These are phyloP conservation scores for Halcyon chelicuti DNA, from an alignment of 2,797 vertebrate species.

Conservation along the genomic window DNA sequence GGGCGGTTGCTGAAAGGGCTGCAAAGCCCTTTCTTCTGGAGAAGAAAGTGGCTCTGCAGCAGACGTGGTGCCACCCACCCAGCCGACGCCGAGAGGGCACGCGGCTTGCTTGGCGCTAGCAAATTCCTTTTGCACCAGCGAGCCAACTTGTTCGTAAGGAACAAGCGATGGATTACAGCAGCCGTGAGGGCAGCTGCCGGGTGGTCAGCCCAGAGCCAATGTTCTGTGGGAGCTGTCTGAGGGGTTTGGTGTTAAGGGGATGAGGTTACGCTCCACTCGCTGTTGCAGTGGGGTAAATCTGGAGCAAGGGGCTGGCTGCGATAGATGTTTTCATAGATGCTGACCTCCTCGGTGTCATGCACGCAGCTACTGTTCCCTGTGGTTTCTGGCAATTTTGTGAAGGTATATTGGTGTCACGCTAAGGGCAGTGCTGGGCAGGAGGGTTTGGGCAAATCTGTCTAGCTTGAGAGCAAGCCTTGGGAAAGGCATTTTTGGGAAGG, in stretches of 20 bases:
- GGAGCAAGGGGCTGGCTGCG: not conserved
- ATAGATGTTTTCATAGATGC: not conserved
- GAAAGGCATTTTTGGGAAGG: not conserved
- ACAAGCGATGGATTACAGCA: not conserved
- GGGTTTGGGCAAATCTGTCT: not conserved
- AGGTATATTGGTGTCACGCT: not conserved
- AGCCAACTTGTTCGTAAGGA: not conserved
- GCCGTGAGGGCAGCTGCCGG: not conserved
- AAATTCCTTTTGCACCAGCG: not conserved
- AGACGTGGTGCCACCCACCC: not conserved
- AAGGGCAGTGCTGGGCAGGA: not conserved
- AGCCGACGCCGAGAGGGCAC: rapidly evolving
- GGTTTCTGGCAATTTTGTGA: not conserved
- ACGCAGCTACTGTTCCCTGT: not conserved
- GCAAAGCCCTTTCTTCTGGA: not conserved
- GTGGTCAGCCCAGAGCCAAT: not conserved
- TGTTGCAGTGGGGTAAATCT: not conserved
- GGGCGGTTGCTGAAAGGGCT: not conserved
- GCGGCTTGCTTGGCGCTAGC: rapidly evolving
- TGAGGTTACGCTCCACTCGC: not conserved
- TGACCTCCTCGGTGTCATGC: not conserved
- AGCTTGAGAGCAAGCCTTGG: not conserved
- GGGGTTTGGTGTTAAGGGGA: not conserved
- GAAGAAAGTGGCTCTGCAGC: not conserved
- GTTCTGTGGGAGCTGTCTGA: not conserved